Percentiles rank a stretch among this genome's conserved stretches.
Evolutionary conservation across 1,140 invertebrate genomes (phyloP).

Genomic region (Himalopsyche phryganea): DNA sequence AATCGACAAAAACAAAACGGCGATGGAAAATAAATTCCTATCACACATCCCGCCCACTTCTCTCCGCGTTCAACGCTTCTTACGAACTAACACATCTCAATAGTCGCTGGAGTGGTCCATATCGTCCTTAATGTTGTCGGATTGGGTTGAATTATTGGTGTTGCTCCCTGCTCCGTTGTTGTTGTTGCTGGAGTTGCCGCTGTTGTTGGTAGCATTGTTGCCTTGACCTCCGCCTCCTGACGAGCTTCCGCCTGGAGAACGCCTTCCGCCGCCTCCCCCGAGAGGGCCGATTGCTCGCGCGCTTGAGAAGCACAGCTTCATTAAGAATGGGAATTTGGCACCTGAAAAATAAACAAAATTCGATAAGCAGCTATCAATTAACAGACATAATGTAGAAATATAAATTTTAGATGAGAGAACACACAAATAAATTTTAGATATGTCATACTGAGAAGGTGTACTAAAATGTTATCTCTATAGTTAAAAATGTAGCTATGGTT

Average conservation of each 20-base stretch:
- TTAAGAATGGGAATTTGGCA: constrained; percentile 94
- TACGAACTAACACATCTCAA: background rate
- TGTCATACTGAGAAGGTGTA: too few species aligned
- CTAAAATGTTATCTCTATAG: too few species aligned
- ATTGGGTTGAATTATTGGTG: constrained; percentile 16
- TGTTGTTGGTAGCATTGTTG: constrained; percentile 8
- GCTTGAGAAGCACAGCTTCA: constrained; percentile 94
- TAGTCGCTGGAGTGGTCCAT: constrained; percentile 23
- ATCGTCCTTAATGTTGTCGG: constrained; percentile 12
- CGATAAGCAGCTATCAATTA: too few species aligned
- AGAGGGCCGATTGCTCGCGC: constrained; percentile 67
- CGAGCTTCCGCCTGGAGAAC: constrained; percentile 11
- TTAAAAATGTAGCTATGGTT: too few species aligned
- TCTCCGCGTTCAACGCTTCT: too few species aligned
- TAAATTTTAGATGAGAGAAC: too few species aligned
- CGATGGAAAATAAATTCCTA: too few species aligned
- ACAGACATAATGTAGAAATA: too few species aligned
- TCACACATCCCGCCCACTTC: too few species aligned
- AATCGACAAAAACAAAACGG: too few species aligned
- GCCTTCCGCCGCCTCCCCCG: constrained; percentile 11
- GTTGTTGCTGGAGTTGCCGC: constrained; percentile 14
- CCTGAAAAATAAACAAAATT: constrained; percentile 62
- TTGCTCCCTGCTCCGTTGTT: constrained; percentile 15
- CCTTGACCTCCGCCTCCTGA: background rate
- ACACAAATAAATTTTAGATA: too few species aligned